Evolutionary conservation across 2,888 invertebrate genomes (phyloP), one percentile per base, ranked within the genome.

Genomic region (Furcula furcula): DNA sequence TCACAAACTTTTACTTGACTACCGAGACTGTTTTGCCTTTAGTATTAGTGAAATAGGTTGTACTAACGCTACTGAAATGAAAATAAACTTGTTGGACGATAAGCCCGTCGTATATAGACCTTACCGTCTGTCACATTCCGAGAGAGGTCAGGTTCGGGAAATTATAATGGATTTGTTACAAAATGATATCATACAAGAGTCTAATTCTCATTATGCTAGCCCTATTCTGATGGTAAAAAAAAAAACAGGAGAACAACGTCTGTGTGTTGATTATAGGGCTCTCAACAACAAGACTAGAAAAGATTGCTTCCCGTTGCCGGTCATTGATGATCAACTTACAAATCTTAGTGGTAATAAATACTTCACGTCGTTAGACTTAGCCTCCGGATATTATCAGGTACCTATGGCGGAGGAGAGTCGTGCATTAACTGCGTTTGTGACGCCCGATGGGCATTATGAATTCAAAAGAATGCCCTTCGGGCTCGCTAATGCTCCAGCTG

Each of bases 381-480:
- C n/a, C n/a, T n/a, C n/a, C n/a, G n/a, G n/a, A n/a, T n/a, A n/a
- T n/a, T n/a, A n/a, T n/a, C n/a, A n/a, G n/a, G n/a, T n/a, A n/a
- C n/a, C n/a, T n/a, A n/a, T n/a, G n/a, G n/a, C n/a, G n/a, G n/a
- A n/a, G n/a, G n/a, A n/a, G n/a, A n/a, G n/a, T n/a, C n/a, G n/a
- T n/a, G n/a, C n/a, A n/a, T n/a, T n/a, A n/a, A n/a, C n/a, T n/a
- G n/a, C n/a, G n/a, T n/a, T n/a, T n/a, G n/a, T n/a, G n/a, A n/a
- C n/a, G n/a, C n/a, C n/a, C n/a, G n/a, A n/a, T n/a, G n/a, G n/a
- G n/a, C n/a, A n/a, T n/a, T n/a, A n/a, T 31, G 50, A 57, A 19
- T 52, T 37, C 31, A 34, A 30, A 1, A 23, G 47, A 0, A 50
- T 59, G 44, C 56, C 60, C 0, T 64, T 60, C 33, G 60, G 54